Percentiles rank a stretch among this genome's conserved stretches.
Conservation (phyloP, 2,113 vertebrate genomes). For the Cottus gobio region DNA sequence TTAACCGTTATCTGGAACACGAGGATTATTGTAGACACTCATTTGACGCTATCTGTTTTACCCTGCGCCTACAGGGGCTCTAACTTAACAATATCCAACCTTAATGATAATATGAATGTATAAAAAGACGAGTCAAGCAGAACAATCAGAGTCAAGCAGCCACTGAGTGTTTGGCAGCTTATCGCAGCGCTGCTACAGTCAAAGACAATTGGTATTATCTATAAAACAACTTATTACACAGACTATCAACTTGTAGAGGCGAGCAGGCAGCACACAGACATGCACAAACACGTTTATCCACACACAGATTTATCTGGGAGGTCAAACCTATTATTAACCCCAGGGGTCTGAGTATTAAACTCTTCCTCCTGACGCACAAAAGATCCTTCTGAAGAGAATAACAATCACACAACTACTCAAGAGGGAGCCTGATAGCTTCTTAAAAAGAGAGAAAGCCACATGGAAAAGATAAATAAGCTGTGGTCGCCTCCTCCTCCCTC, state of each 20-base stretch:
- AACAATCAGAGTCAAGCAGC: slow-evolving; percentile 68
- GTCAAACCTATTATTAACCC: slow-evolving; percentile 82
- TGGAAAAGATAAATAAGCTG: slow-evolving; percentile 73
- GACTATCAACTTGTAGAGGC: slow-evolving; percentile 53
- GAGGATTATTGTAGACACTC: slow-evolving; percentile 63
- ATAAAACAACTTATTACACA: slow-evolving; percentile 69
- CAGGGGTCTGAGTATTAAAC: slow-evolving; percentile 64
- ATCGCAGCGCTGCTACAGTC: slow-evolving; percentile 50
- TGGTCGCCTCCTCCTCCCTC: slow-evolving; percentile 56
- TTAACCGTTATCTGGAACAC: slow-evolving; percentile 53
- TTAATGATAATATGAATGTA: slow-evolving; percentile 63
- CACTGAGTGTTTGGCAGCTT: slow-evolving; percentile 57
- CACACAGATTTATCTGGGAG: slow-evolving; percentile 71
- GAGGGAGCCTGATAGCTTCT: slow-evolving; percentile 58
- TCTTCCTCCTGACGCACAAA: slow-evolving; percentile 67
- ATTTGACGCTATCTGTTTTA: slow-evolving; percentile 49
- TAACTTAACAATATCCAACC: slow-evolving; percentile 57
- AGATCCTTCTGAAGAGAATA: slow-evolving; percentile 69
- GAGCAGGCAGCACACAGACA: slow-evolving; percentile 25
- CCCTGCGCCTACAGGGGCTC: slow-evolving; percentile 8
- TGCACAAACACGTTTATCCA: slow-evolving; percentile 43
- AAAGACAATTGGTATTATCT: slow-evolving; percentile 77
- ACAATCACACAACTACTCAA: slow-evolving; percentile 57
- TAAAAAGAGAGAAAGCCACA: slow-evolving; percentile 64
- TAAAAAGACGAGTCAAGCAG: slow-evolving; percentile 44